Evolutionary conservation across 2,113 vertebrate genomes (phyloP).

Genomic region (Xiphophorus hellerii): DNA sequence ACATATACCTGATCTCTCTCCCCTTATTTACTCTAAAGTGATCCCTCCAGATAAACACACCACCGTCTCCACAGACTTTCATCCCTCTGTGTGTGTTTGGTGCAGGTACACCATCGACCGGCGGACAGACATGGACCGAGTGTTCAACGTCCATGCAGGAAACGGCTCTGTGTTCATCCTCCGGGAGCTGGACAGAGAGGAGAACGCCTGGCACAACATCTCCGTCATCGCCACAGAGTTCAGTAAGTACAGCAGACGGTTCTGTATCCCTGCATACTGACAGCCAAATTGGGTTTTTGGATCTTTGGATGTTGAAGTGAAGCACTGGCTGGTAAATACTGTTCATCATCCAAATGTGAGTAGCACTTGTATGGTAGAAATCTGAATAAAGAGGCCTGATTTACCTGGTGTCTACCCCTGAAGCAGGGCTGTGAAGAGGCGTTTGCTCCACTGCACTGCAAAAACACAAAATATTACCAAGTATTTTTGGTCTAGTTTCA

Average conservation of each 20-base stretch:
- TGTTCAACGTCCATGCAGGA: conserved; percentile 93
- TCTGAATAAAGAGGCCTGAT: rapidly evolving
- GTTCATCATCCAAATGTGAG: conserved; percentile 1
- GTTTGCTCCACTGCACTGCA: not conserved
- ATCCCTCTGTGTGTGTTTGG: conserved; percentile 30
- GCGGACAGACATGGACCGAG: conserved; percentile 94
- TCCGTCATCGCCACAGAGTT: conserved; percentile 93
- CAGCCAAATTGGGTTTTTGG: conserved; percentile 38
- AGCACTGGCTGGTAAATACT: conserved; percentile 3
- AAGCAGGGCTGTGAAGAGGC: not conserved
- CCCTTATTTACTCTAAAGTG: no score
- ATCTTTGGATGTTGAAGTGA: conserved; percentile 19
- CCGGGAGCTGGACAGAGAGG: conserved; percentile 91
- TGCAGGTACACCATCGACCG: conserved; percentile 94
- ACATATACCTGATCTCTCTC: no score
- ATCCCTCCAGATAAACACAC: no score
- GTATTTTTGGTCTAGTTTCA: no score
- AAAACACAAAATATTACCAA: no score
- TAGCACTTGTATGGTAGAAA: not conserved
- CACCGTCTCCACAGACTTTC: not conserved
- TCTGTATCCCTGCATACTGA: not conserved
- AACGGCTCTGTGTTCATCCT: conserved; percentile 93
- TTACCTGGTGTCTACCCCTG: not conserved
- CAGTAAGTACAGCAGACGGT: conserved; percentile 82
- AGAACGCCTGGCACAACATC: conserved; percentile 93